These are phyloP conservation scores for Galemys pyrenaicus DNA, from an alignment of 2,113 vertebrate species.

Conservation along the genomic window DNA sequence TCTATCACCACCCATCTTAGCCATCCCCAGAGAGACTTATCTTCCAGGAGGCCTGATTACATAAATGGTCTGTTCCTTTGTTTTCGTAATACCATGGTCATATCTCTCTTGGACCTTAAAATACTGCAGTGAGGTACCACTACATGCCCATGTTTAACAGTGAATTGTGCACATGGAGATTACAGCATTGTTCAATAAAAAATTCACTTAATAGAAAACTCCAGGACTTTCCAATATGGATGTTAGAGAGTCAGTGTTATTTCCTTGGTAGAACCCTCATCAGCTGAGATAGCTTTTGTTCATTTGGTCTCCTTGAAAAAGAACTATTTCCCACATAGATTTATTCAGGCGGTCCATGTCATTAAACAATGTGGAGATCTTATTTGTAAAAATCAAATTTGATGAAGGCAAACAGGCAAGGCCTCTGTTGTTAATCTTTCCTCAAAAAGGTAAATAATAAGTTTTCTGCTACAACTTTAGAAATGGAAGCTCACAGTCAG, in stretches of 20 bases:
- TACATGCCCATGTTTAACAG: neutral
- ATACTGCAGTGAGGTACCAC: neutral
- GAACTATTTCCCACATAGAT: conserved; percentile 43
- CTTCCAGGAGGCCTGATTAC: neutral
- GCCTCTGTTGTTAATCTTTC: conserved; percentile 69
- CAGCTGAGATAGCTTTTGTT: neutral
- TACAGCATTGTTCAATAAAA: neutral
- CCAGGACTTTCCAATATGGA: neutral
- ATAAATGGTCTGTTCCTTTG: neutral
- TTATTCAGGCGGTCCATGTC: conserved; percentile 60
- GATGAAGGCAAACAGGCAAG: conserved; percentile 65
- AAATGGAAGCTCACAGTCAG: conserved; percentile 75
- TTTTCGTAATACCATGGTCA: neutral
- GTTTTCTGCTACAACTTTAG: conserved; percentile 74
- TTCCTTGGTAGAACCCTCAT: neutral
- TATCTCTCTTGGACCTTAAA: neutral
- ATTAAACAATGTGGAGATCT: conserved; percentile 64
- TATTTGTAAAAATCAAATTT: conserved; percentile 62
- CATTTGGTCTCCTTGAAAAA: conserved; percentile 41
- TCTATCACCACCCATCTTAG: neutral
- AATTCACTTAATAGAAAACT: neutral
- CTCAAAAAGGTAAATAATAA: conserved; percentile 73
- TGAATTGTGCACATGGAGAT: neutral
- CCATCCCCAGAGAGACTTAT: neutral
- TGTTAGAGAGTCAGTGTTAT: neutral